Conservation (phyloP, 1,140 invertebrate species). For the Drosophila lacteicornis region DNA sequence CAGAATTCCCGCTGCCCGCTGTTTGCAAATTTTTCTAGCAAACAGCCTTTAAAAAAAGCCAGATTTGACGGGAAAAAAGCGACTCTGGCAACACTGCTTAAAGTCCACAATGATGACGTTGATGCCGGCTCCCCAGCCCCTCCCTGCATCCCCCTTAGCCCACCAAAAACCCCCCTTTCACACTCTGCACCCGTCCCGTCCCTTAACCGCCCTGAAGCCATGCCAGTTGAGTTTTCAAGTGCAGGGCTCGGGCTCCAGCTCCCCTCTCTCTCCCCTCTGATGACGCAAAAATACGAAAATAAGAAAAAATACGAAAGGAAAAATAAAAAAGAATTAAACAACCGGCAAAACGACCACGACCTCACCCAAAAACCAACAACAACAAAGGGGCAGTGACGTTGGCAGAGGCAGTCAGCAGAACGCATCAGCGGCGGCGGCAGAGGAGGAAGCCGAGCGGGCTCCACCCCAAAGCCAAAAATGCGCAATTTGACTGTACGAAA, state of each 20-base stretch:
- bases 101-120: conserved; percentile 83
- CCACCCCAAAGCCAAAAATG: conserved; percentile 82
- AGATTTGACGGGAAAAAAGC: too few relatives aligned
- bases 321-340: conserved; percentile 42
- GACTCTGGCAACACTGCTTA: too few relatives aligned
- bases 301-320: conserved; percentile 37
- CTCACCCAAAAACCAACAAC: conserved; percentile 79
- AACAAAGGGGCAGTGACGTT: conserved; percentile 31
- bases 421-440: conserved; percentile 40
- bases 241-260: conserved; percentile 40
- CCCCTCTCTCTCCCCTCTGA: conserved; percentile 40
- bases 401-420: conserved; percentile 40
- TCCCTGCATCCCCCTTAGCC: not conserved
- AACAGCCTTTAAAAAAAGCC: too few relatives aligned
- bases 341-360: conserved; percentile 77
- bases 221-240: conserved; percentile 82
- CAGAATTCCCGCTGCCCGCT: too few relatives aligned
- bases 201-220: conserved; percentile 19
- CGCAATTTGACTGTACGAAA: conserved; percentile 82
- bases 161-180: not conserved
- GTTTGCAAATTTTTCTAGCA: too few relatives aligned
- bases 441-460: conserved; percentile 48
- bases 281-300: conserved; percentile 72
- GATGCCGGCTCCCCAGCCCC: conserved; percentile 56
- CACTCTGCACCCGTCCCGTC: not conserved